phyloP scores from a whole-genome alignment of 2,113 vertebrate species.

The Pseudonaja textilis region DNA sequence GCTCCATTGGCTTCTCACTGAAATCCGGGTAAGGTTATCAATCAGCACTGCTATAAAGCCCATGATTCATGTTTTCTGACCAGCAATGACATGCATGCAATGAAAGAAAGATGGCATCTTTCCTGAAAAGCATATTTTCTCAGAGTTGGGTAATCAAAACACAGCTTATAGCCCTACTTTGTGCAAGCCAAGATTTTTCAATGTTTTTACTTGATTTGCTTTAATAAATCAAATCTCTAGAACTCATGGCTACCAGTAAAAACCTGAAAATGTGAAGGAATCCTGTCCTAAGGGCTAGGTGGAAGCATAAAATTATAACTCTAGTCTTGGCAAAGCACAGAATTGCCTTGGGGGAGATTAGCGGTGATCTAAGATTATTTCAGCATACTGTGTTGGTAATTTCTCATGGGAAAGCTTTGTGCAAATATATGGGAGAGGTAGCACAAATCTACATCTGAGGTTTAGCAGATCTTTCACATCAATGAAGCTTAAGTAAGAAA shows the following conservation, averaged over 20 bases:
- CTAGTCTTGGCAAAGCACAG: not conserved
- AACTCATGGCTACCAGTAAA: not conserved
- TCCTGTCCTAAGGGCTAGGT: not conserved
- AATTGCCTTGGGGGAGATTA: not conserved
- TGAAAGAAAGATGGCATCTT: not conserved
- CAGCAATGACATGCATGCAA: not conserved
- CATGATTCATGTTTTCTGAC: not conserved
- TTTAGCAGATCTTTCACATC: not conserved
- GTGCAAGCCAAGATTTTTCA: not conserved
- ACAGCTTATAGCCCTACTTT: not conserved
- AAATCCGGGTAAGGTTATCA: not conserved
- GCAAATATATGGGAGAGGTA: not conserved
- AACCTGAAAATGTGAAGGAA: not conserved
- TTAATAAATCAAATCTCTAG: not conserved
- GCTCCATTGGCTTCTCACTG: not conserved
- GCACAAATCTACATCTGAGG: not conserved
- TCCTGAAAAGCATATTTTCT: not conserved
- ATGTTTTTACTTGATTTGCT: not conserved
- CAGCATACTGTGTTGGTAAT: not conserved
- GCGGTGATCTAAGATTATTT: not conserved
- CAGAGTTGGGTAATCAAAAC: not conserved
- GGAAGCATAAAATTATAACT: not conserved
- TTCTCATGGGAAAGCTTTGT: constrained; percentile 14
- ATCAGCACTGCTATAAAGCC: not conserved
- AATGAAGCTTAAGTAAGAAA: not conserved